These are phyloP conservation scores for Hyperoodon ampullatus DNA, from an alignment of 2,113 vertebrate species.

Conservation along the genomic window DNA sequence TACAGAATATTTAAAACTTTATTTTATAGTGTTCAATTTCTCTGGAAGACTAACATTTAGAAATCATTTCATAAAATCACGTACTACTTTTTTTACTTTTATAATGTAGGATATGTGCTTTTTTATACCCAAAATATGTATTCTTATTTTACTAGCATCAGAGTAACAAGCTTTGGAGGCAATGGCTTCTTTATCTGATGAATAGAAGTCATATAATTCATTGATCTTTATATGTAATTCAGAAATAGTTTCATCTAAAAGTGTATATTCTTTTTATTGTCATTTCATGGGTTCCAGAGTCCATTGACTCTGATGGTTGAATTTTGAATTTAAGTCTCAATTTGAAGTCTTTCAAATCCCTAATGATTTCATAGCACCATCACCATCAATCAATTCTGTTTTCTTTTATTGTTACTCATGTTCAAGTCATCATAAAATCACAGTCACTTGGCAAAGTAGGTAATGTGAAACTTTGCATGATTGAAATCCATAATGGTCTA, in stretches of 20 bases:
- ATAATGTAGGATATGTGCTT: not conserved
- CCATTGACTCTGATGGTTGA: not conserved
- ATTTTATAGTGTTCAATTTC: not conserved
- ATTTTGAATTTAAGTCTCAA: not conserved
- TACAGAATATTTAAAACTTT: not conserved
- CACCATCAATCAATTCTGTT: not conserved
- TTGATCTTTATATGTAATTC: not conserved
- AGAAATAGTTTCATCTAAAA: not conserved
- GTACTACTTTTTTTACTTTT: not conserved
- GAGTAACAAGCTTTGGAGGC: not conserved
- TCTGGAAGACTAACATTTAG: not conserved
- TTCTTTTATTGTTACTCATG: not conserved
- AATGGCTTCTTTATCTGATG: not conserved
- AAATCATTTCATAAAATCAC: not conserved
- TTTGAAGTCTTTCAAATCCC: not conserved
- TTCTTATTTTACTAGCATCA: not conserved
- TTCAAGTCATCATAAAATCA: not conserved
- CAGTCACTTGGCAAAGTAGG: not conserved
- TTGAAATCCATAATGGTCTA: not conserved
- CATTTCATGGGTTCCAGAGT: slow-evolving; percentile 7
- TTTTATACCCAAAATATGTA: not conserved
- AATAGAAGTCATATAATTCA: not conserved
- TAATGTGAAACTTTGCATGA: not conserved
- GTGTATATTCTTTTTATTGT: not conserved
- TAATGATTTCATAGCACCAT: not conserved